Percentiles rank a stretch among this genome's conserved stretches.
These are phyloP conservation scores for Phoenicopterus ruber DNA, from an alignment of 2,113 vertebrate genomes.

Conservation along the genomic window DNA sequence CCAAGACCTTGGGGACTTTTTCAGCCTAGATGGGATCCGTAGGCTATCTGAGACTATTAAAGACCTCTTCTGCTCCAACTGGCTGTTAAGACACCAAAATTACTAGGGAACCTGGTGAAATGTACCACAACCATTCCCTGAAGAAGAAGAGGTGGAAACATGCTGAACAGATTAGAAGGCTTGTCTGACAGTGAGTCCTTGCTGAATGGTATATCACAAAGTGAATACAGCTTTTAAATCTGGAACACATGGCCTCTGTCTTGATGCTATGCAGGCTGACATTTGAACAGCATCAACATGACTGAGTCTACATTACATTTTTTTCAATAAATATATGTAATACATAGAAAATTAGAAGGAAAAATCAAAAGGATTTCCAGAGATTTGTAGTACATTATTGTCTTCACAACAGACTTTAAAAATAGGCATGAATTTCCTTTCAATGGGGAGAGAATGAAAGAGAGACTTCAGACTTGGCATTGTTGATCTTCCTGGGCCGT, in stretches of 20 bases:
- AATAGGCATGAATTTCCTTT: slow-evolving; percentile 6
- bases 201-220: slow-evolving; percentile 43
- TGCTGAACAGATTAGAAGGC: slow-evolving; percentile 44
- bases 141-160: slow-evolving; percentile 50
- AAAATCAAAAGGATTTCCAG: slow-evolving; percentile 39
- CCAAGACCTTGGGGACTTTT: background rate
- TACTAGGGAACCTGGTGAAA: background rate
- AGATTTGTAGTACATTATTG: slow-evolving; percentile 2
- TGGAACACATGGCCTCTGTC: slow-evolving; percentile 48
- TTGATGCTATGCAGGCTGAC: slow-evolving; percentile 47
- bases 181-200: slow-evolving; percentile 36
- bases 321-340: background rate
- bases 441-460: background rate
- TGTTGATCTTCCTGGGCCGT: background rate
- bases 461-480: background rate
- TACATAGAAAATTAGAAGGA: slow-evolving; percentile 2
- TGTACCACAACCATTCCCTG: background rate
- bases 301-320: background rate
- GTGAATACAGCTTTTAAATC: slow-evolving; percentile 64
- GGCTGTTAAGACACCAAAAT: background rate
- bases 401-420: background rate
- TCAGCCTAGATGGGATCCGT: background rate
- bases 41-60: background rate
- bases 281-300: slow-evolving; percentile 13
- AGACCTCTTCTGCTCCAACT: background rate